Evolutionary conservation across 2,113 vertebrate genomes (phyloP), one percentile per base, ranked within the genome.

Genomic region (Nothocercus julius): DNA sequence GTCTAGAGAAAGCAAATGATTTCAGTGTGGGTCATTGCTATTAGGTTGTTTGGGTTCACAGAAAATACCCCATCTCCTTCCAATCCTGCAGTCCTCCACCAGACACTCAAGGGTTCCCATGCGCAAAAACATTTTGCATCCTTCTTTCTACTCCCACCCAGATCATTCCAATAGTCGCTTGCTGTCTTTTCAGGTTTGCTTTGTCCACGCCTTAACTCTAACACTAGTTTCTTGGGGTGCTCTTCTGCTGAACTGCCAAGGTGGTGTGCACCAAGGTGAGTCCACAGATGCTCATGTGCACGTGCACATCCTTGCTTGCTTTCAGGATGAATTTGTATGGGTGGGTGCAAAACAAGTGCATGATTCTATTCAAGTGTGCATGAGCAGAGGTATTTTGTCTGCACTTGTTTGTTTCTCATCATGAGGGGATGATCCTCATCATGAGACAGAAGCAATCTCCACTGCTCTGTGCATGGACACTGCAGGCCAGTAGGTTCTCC

Each of bases 1-100:
- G 30, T 78, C 10, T 9, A 17, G 27, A 21, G 36, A 4, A 22
- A 20, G 28, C 1, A 2, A 10, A 30, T 85, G 34, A 72, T 77
- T 13, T 34, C n/a, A 6, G 5, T 6, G 32, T n/a, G 51, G 11
- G 7, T 69, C 1, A 45, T 74, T 67, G 49, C 14, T 75, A 20
- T 36, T 20, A 17, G 15, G 0, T 74, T 28, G 9, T 12, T 66
- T 84, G 42, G 13, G 53, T 5, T 61, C 11, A 36, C 72, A 8
- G 38, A 32, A 89, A 27, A 30, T 13, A 19, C 11, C 4, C 22
- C 27, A 47, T 47, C 45, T 47, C 45, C 16, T 47, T 17, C 1
- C 0, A 0, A 13, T 67, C 28, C 30, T 17, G 2, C 20, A 17
- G 11, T 30, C 59, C 49, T 75, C 15, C 1, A 8, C 14, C 22